Conservation (phyloP, 2,113 vertebrate genomes). For the Tilapia sparmanii region DNA sequence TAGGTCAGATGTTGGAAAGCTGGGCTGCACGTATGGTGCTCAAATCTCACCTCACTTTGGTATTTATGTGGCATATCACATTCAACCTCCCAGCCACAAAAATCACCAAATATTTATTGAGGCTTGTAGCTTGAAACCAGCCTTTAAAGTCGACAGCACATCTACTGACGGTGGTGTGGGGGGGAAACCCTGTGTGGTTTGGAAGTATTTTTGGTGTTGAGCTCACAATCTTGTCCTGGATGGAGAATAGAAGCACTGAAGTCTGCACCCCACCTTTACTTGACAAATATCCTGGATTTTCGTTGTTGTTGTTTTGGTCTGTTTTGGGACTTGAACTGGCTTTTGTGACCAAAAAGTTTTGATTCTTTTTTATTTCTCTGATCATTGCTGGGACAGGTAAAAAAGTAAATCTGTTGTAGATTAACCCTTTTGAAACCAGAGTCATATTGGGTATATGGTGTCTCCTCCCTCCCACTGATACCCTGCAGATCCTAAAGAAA, state of each 20-base stretch:
- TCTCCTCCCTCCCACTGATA: neutral
- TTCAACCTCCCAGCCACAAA: slow-evolving; percentile 49
- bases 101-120: slow-evolving; percentile 57
- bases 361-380: neutral
- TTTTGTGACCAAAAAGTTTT: neutral
- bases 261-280: neutral
- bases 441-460: neutral
- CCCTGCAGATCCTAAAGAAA: neutral
- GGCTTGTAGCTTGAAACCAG: slow-evolving; percentile 47
- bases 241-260: neutral
- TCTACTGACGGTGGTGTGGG: neutral
- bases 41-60: slow-evolving; percentile 5
- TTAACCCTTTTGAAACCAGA: neutral
- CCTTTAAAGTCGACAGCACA: slow-evolving; percentile 27
- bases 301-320: neutral
- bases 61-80: slow-evolving; percentile 36
- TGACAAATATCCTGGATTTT: slow-evolving; percentile 13
- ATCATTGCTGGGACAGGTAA: neutral
- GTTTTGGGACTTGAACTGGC: neutral
- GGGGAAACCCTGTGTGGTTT: slow-evolving; percentile 22
- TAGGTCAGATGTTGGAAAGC: neutral
- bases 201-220: slow-evolving; percentile 14
- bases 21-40: neutral
- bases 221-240: slow-evolving; percentile 22
- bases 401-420: neutral